Evolutionary conservation across 2,797 vertebrate genomes (phyloP), one percentile per base, ranked within the genome.

Genomic region (Pempheris klunzingeri): DNA sequence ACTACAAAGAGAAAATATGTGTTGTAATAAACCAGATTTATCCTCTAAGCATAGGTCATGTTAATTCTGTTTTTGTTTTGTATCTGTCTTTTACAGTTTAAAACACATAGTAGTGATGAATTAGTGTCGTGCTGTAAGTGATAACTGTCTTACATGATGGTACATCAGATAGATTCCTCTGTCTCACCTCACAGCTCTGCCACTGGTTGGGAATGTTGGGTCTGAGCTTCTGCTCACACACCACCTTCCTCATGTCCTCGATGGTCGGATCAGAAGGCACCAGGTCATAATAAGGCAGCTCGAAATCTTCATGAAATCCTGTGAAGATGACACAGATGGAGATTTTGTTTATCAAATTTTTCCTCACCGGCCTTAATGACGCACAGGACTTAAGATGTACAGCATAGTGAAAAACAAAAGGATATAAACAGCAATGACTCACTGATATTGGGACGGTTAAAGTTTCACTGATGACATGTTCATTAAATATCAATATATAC

Each of bases 231-330:
- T 97, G 98, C 71, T 99, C 98, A 89, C 98, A 99, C 59, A 98
- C 97, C 32, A 98, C 96, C 84, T 94, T 97, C 89, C 92, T 97
- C 97, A 99, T 98, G 49, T 99, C 98, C 81, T 99, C 98, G 70
- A 99, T 89, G 0, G 98, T 98, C 1, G 98, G 98, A 88, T 99
- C 98, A 64, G 97, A 98, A 97, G 97, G 97, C 94, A 99, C 98
- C 83, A 97, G 94, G 52, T 99, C 97, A 3, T 98, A 97, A 90
- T 97, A 99, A 96, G 98, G 98, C 96, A 99, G 68, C 92, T 99
- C 98, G 86, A 98, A 99, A 53, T 99, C 98, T 87, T 99, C 97
- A 7, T 97, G 94, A 84, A 97, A 89, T 75, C 97, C 98, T 99
- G 77, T 17, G 15, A 69, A 55, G 83, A 57, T 20, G 2, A 65